phyloP scores from a whole-genome alignment of 2,888 invertebrate species.

The Dynastes tityus region DNA sequence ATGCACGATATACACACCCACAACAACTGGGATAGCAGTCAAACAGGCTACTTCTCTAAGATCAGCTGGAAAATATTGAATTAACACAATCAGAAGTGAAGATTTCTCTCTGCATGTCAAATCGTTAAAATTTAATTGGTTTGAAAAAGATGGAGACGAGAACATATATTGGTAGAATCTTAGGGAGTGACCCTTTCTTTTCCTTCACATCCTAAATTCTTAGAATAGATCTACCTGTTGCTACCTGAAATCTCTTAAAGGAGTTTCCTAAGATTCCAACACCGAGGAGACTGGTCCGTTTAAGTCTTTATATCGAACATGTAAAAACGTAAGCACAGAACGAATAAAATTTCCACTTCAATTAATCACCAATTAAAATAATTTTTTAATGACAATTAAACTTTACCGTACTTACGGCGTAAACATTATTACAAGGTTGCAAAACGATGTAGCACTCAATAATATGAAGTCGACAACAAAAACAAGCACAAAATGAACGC shows the following conservation, averaged over 20 bases:
- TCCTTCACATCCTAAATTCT: constrained; percentile 27
- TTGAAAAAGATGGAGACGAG: background rate
- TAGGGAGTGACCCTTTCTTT: constrained; percentile 23
- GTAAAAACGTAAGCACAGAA: background rate
- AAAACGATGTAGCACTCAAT: background rate
- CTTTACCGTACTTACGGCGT: background rate
- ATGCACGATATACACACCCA: constrained; percentile 56
- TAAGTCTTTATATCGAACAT: background rate
- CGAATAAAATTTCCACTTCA: background rate
- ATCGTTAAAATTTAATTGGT: background rate
- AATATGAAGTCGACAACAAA: constrained; percentile 6
- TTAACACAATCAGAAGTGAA: background rate
- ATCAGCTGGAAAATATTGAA: constrained; percentile 13
- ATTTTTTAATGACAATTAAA: constrained; percentile 1
- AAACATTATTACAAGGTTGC: background rate
- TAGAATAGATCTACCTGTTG: constrained; percentile 27
- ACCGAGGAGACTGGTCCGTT: background rate
- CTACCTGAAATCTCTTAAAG: constrained; percentile 19
- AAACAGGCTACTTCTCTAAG: constrained; percentile 16
- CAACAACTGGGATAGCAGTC: constrained; percentile 52
- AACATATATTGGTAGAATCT: background rate
- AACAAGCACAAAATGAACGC: background rate
- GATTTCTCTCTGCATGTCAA: background rate
- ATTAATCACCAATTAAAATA: background rate
- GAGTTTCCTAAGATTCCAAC: constrained; percentile 3